Base-by-base conservation (phyloP, 1,140 invertebrate species). In the Conus betulinus region DNA sequence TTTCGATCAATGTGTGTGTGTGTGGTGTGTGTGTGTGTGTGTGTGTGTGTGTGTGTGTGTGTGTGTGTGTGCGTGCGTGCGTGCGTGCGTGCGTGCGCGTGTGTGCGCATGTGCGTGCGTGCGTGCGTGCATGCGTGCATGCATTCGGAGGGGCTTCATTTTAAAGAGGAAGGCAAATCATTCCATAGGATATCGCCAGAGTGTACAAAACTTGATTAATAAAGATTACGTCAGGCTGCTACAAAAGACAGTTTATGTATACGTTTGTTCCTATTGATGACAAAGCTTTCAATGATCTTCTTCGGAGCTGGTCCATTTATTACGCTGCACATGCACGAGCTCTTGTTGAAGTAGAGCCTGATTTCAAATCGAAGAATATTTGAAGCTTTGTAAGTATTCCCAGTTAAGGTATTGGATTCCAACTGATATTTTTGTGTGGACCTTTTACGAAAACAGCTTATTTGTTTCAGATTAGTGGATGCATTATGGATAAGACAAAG, bases 11-110 rank as follows among this genome's bases (percentile, higher is more conserved):
- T 0, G 3, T 3, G 71, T 76, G 71, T 76, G 71, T 76, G 71
- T 76, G 71, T 76, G 71, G 71, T 76, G 71, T 76, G 71, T 76
- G 71, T 76, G 71, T 4, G 71, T 76, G 71, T 4, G 15, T 76
- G 71, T 6, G 71, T 76, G 71, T 6, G 71, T 76, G 71, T 6
- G 71, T 6, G 71, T 76, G 71, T 4, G 71, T 76, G 71, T 4
- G 6, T 76, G 71, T 4, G 71, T 25, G 71, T 4, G 71, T 76
- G 71, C 23, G 71, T n/a, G 71, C 23, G 71, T n/a, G 71, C 6
- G 71, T 76, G 71, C 6, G 71, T 76, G 71, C 6, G 71, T 4
- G 71, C 6, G 71, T 4, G 15, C 6, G 71, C 23, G 71, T 76
- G 71, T 6, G 71, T 76, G 71, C 23, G 71, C 4, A 4, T 6